These are phyloP conservation scores for Hirtodrosophila confusa DNA, from an alignment of 2,888 invertebrate genomes.

Conservation along the genomic window DNA sequence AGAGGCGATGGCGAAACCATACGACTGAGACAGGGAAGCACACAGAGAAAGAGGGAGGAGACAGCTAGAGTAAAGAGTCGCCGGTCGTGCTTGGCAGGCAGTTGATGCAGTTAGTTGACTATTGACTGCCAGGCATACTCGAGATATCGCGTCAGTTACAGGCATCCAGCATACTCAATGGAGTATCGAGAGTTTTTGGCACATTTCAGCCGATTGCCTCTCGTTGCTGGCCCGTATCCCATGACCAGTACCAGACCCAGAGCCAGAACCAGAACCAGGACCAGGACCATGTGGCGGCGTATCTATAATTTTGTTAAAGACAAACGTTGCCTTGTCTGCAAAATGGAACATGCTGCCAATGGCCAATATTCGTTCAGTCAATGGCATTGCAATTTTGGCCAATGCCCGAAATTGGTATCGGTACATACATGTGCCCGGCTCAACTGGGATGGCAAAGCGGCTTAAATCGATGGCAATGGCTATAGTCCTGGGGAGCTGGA, in stretches of 20 bases:
- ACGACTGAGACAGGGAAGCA: conserved; percentile 1
- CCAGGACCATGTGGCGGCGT: conserved; percentile 39
- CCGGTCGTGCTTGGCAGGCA: conserved; percentile 64
- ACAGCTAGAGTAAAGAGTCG: conserved; percentile 34
- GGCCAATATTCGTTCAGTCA: conserved; percentile 64
- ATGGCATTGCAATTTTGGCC: conserved; percentile 53
- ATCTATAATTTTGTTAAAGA: conserved; percentile 75
- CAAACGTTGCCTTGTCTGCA: conserved; percentile 72
- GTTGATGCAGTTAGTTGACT: conserved; percentile 75
- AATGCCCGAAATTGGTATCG: conserved; percentile 62
- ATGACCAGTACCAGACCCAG: not conserved
- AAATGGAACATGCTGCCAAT: conserved; percentile 62
- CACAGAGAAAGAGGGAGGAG: conserved; percentile 2
- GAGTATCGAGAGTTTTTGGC: conserved; percentile 64
- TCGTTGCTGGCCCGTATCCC: conserved; percentile 24
- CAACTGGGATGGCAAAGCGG: conserved; percentile 29
- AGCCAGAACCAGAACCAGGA: not conserved
- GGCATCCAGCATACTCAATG: conserved; percentile 38
- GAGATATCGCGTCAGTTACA: conserved; percentile 76
- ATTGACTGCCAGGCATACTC: conserved; percentile 64
- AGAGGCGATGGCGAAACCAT: conserved; percentile 1
- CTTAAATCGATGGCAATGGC: too few species aligned
- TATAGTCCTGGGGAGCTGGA: not conserved
- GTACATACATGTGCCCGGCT: conserved; percentile 30
- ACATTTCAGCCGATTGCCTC: conserved; percentile 55